Evolutionary conservation across 2,888 invertebrate species (phyloP), one percentile per base, ranked within the genome.

Genomic region (Odontocerum albicorne): DNA sequence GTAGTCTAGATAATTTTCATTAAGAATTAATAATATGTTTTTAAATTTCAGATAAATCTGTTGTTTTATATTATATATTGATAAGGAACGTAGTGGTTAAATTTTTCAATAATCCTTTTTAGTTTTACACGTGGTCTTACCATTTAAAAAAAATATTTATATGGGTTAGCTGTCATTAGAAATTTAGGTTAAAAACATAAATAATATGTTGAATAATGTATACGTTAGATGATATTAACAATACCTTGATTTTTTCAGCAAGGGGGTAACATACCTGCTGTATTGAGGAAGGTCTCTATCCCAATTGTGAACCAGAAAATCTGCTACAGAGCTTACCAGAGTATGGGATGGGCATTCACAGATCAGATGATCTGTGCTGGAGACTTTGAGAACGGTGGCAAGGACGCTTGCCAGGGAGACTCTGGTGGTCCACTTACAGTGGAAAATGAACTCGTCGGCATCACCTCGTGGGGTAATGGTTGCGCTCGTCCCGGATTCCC

Each of bases 381-480:
- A 13, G 71, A 64, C 2, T 49, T 60, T 1, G 74, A 75, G 1
- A 21, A 36, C 12, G 64, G 71, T 0, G 70, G 68, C 22, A 66
- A 66, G 59, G 78, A 78, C 55, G 74, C 78, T 2, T 78, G 78
- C 55, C 76, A 80, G 68, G 82, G 81, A 1, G 82, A 82, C 65
- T 80, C 80, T 12, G 82, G 82, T 2, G 82, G 82, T n/a, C 82
- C 82, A 39, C 66, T 82, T 22, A 80, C 77, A n/a, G 68, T 71
- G 44, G 66, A 70, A 39, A 69, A 70, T 33, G 65, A 66, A 46
- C 66, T 81, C 36, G 66, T 82, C 42, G 82, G 82, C 33, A 71
- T 82, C 47, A 81, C 81, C 1, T 82, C 82, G 12, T 82, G 79
- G 75, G 82, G 82, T 27, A 78, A 78, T 68, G 77, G 76, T 2